Evolutionary conservation across 2,113 vertebrate genomes (phyloP), one percentile per base, ranked within the genome.

Genomic region (Lasiurus cinereus): DNA sequence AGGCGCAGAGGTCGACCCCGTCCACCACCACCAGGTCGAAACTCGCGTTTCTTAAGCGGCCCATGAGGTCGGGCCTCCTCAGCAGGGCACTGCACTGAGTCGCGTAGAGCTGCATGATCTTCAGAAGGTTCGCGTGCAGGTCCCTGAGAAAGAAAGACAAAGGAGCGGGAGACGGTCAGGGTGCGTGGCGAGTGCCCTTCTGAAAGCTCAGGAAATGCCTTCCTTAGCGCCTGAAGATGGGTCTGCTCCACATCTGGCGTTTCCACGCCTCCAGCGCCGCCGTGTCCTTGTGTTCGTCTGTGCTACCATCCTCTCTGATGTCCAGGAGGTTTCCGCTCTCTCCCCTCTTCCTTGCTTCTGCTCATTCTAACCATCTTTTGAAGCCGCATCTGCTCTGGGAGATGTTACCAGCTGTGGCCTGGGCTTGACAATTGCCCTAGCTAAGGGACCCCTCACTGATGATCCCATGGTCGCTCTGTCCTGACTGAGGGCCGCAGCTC

Each of bases 1-100:
- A 22, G 21, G 46, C 8, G 27, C 46, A 52, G 16, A 1, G 1
- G 6, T 52, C 59, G 6, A 21, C 0, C 9, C n/a, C 74, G 0
- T 78, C 59, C 22, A 39, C 18, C 33, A 54, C 59, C 46, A 69
- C 59, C 33, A 54, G n/a, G n/a, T 79, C 2, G 8, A 78, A 90
- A 16, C 86, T 88, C 73, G 9, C 74, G 6, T 54, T 89, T 8
- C 52, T 52, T 21, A 52, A 31, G 59, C 8, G 14, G n/a, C 72
- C 88, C 48, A 31, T 69, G 33, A 16, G 24, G 10, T 31, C 59
- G 36, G 46, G 52, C 0, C 73, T 78, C 50, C 86, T 66, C 19
- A 78, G n/a, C 24, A 67, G 14, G 39, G 39, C 16, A 29, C 46
- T 15, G 9, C 43, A 67, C 4, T 22, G 24, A n/a, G 48, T 69